phyloP scores from a whole-genome alignment of 2,888 invertebrate species.

The Luperina nickerlii region DNA sequence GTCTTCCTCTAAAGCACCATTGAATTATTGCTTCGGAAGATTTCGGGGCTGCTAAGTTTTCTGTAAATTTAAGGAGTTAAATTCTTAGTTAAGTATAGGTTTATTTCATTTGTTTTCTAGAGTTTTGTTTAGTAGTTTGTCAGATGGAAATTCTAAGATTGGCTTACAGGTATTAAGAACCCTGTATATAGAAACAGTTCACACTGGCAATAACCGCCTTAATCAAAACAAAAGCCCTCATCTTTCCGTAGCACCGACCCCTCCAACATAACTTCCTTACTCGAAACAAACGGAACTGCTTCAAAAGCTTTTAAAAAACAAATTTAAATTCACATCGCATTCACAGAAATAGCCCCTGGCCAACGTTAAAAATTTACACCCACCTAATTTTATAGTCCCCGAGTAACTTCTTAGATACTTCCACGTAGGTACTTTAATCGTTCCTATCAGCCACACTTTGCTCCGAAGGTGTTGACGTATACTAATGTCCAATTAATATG shows the following conservation, averaged over 20 bases:
- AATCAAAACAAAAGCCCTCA: conserved; percentile 47
- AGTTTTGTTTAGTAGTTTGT: background rate
- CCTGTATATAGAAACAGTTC: background rate
- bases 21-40: conserved; percentile 72
- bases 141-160: background rate
- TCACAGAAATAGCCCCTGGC: conserved; percentile 71
- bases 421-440: conserved; percentile 73
- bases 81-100: conserved; percentile 3
- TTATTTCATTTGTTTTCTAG: background rate
- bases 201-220: conserved; percentile 12
- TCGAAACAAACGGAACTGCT: conserved; percentile 66
- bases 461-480: conserved; percentile 82
- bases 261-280: conserved; percentile 58
- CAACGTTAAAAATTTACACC: conserved; percentile 78
- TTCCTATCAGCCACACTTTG: conserved; percentile 71
- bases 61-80: conserved; percentile 31
- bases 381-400: conserved; percentile 79
- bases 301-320: conserved; percentile 71
- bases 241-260: conserved; percentile 28
- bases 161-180: background rate
- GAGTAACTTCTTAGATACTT: conserved; percentile 76
- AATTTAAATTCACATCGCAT: conserved; percentile 77
- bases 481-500: conserved; percentile 89
- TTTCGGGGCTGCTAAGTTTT: conserved; percentile 55
- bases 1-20: conserved; percentile 75